Evolutionary conservation across 1,140 invertebrate species (phyloP).

Genomic region (Aphidius gifuensis): DNA sequence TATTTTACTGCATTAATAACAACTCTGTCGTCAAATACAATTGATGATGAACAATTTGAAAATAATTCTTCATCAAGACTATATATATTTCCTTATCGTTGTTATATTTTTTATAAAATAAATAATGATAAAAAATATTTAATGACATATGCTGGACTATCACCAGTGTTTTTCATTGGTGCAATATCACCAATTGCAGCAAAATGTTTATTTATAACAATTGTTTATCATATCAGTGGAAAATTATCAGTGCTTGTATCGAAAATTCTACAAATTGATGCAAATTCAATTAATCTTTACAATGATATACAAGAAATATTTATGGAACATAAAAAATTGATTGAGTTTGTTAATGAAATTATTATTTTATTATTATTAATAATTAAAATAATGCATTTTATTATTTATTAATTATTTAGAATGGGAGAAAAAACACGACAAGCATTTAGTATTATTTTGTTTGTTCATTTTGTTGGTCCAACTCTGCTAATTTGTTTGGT

Average conservation of each 20-base stretch:
- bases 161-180: no score
- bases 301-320: constrained; percentile 32
- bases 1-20: background rate
- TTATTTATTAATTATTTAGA: constrained; percentile 25
- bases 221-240: constrained; percentile 43
- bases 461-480: constrained; percentile 16
- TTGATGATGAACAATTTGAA: background rate
- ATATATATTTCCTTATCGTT: no score
- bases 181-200: no score
- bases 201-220: constrained; percentile 1
- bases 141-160: no score
- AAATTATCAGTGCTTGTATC: constrained; percentile 39
- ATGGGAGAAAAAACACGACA: constrained; percentile 37
- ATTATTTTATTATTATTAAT: background rate
- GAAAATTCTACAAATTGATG: constrained; percentile 35
- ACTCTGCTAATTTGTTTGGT: constrained; percentile 40
- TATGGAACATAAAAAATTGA: constrained; percentile 33
- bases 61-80: no score
- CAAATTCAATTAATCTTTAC: constrained; percentile 19
- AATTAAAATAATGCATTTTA: background rate
- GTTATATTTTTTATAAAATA: no score
- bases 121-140: no score
- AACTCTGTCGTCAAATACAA: background rate
- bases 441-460: constrained; percentile 37
- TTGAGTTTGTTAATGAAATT: constrained; percentile 28